Percentiles rank a stretch among this genome's conserved stretches.
Evolutionary conservation across 1,140 invertebrate species (phyloP).

Genomic region (Orussus abietinus): DNA sequence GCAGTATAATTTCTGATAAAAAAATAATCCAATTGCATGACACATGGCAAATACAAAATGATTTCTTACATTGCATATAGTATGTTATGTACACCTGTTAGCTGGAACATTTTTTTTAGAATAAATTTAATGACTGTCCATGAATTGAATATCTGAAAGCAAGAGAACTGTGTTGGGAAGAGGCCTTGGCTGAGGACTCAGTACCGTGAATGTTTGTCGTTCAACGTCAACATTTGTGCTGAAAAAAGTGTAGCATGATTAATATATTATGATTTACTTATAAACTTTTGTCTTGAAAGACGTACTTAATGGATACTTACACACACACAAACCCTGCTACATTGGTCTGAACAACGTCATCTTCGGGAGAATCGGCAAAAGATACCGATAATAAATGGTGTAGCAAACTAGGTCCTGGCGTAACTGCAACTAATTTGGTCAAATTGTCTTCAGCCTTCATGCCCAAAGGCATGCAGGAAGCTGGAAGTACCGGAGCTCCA

Average conservation of each 20-base stretch:
- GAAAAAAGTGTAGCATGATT: no score
- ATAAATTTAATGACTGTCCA: conserved; percentile 80
- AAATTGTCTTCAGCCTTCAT: conserved; percentile 91
- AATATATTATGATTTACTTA: no score
- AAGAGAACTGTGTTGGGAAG: conserved; percentile 78
- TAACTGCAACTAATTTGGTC: conserved; percentile 85
- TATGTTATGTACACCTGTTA: no score
- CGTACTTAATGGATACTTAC: no score
- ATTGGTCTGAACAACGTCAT: conserved; percentile 83
- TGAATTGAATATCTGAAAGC: conserved; percentile 81
- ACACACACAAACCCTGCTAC: conserved; percentile 91
- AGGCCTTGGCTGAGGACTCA: conserved; percentile 89
- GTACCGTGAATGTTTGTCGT: conserved; percentile 77
- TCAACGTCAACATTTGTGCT: conserved; percentile 89
- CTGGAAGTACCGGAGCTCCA: conserved; percentile 86
- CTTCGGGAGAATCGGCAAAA: conserved; percentile 69
- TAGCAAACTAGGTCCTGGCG: conserved; percentile 68
- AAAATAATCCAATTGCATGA: no score
- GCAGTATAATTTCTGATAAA: no score
- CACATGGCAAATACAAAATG: no score
- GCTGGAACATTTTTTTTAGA: no score
- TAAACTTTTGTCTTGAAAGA: no score
- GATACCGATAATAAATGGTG: conserved; percentile 88
- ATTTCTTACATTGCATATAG: no score
- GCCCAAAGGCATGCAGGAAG: conserved; percentile 91